These are phyloP conservation scores for Raphicerus campestris DNA, from an alignment of 2,113 vertebrate genomes.

Conservation along the genomic window DNA sequence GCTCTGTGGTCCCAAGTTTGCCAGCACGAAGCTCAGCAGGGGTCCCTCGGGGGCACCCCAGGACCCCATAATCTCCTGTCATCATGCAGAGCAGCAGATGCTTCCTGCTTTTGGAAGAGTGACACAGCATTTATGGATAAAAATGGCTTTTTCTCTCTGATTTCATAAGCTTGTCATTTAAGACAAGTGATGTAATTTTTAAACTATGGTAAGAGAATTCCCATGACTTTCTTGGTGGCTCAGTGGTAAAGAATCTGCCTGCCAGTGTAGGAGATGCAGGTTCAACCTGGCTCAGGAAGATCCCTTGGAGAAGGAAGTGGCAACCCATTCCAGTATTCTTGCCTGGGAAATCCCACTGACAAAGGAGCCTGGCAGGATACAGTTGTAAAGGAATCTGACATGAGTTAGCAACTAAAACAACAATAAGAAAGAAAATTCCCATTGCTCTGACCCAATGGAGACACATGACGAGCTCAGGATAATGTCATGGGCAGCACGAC, in stretches of 20 bases:
- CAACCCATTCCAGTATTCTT: neutral
- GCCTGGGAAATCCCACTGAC: neutral
- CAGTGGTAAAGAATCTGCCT: neutral
- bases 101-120: neutral
- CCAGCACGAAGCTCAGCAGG: neutral
- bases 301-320: neutral
- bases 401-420: neutral
- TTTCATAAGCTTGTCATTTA: neutral
- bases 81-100: neutral
- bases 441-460: neutral
- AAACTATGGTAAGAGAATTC: neutral
- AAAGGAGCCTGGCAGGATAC: neutral
- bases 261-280: neutral
- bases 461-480: neutral
- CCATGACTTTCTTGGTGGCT: neutral
- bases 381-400: neutral
- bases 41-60: neutral
- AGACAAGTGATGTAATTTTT: neutral
- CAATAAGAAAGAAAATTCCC: neutral
- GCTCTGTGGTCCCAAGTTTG: neutral
- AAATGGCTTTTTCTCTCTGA: neutral
- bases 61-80: neutral
- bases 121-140: neutral
- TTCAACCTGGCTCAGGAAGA: neutral
- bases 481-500: fast-evolving